phyloP scores from a whole-genome alignment of 1,140 invertebrate genomes.

The Lethrus apterus region DNA sequence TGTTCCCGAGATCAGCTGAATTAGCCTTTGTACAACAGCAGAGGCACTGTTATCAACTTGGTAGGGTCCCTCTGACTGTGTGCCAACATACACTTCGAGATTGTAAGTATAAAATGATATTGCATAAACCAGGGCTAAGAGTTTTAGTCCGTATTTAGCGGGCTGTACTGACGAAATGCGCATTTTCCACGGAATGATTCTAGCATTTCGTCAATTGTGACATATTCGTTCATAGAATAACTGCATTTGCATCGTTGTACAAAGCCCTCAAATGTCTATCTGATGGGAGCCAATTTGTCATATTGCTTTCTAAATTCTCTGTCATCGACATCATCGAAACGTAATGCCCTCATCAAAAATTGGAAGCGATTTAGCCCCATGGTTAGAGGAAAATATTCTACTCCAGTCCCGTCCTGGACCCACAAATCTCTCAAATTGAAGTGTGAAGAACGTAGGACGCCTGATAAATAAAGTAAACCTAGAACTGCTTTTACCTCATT shows the following conservation, averaged over 20 bases:
- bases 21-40: conserved; percentile 3
- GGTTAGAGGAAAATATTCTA: too few relatives aligned
- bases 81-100: conserved; percentile 27
- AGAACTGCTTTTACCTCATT: conserved; percentile 3
- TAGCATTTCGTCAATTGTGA: not conserved
- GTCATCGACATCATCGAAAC: not conserved
- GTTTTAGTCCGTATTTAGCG: conserved; percentile 37
- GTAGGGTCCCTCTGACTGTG: not conserved
- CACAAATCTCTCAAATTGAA: too few relatives aligned
- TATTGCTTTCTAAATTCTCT: not conserved
- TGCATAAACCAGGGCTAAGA: conserved; percentile 31
- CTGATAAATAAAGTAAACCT: too few relatives aligned
- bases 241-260: conserved; percentile 18
- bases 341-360: conserved; percentile 1
- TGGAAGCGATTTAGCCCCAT: not conserved
- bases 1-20: conserved; percentile 4
- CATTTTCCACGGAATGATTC: not conserved
- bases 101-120: conserved; percentile 31
- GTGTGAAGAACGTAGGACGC: too few relatives aligned
- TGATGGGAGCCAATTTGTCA: conserved; percentile 8
- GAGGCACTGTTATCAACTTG: conserved; percentile 3
- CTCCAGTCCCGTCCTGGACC: too few relatives aligned
- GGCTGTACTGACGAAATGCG: conserved; percentile 19
- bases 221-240: not conserved
- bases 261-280: conserved; percentile 6